Evolutionary conservation across 1,140 invertebrate species (phyloP), one percentile per base, ranked within the genome.

Genomic region (Odontomachus brunneus): DNA sequence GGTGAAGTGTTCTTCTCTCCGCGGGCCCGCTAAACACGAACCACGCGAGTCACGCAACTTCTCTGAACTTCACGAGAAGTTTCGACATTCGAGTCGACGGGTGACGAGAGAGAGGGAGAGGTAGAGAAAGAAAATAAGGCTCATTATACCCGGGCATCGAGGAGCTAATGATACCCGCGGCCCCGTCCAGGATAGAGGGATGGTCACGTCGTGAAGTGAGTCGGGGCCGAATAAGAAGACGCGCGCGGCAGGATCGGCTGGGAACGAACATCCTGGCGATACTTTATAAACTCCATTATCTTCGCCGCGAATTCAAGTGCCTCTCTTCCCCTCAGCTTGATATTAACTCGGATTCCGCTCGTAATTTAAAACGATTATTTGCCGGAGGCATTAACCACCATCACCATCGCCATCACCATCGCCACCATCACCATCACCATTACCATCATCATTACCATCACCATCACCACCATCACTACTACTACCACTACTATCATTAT

Each of bases 11-110:
- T 67, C 62, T 11, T 69, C 26, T 51, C 24, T 51, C 44, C 44
- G 19, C 33, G n/a, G 38, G 26, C 22, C 53, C 33, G 65, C 49
- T 59, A 48, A 71, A 80, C 75, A 80, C 63, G 48, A 76, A 66
- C 59, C 60, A 63, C 75, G 57, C 71, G 57, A 75, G 59, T 76
- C 71, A 55, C 60, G 71, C 72, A 75, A 76, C 57, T 63, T 76
- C 57, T 82, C 48, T 63, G 55, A 63, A 51, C 57, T 84, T 84
- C 29, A 82, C 63, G 59, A 78, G 29, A 49, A 65, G 44, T 76
- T 76, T 76, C 74, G 82, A 84, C 75, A 73, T 81, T 73, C 76
- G 67, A 81, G 69, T 62, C 26, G 80, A 71, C 17, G 48, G 69
- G 11, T 14, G 57, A 38, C n/a, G n/a, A 15, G 14, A 51, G 26